Base-by-base conservation (phyloP, 2,888 invertebrate genomes). In the Epirrhoe alternata region DNA sequence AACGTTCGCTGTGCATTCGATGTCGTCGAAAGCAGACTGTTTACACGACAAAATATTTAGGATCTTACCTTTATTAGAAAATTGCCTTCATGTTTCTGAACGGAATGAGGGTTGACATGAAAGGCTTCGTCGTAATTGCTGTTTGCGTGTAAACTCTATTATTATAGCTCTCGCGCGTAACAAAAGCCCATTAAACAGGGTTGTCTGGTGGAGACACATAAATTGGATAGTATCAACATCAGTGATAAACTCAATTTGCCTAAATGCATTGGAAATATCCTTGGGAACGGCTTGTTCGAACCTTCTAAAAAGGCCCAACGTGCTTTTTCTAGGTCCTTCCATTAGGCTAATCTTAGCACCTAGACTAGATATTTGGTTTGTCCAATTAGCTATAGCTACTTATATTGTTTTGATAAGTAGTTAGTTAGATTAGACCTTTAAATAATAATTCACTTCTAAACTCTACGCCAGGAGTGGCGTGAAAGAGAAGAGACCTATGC, bases 71-170 rank as follows among this genome's bases (percentile, higher is more conserved):
- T 80, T 82, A 85, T 83, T 81, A 83, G 77, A 81, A 82, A 83
- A 86, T 85, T 84, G 77, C 80, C 80, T 80, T 79, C 77, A 81
- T 81, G 80, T 83, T 80, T 73, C 75, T 79, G 73, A 79, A 80
- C 74, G 77, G 79, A 82, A 82, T 81, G 75, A 79, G 78, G 82
- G 82, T 81, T 81, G 82, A 83, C 85, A 81, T 85, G 79, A 85
- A 85, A 84, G 83, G 82, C 76, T 77, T 78, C 71, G 61, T 63
- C 70, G 79, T 84, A 85, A 86, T 86, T 85, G 84, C 79, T 83
- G 82, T 86, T 85, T 83, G 78, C 78, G 78, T 83, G 81, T 82
- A 83, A 85, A 85, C 78, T 83, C 80, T 78, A 83, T 84, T 84
- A 83, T 80, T 83, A 81, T 77, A 72, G 74, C 73, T 76, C 74